A percentile compares a stretch with the other conserved stretches of the same genome.
Conservation (phyloP, 2,113 vertebrate species). For the Thalassarche chlororhynchos region DNA sequence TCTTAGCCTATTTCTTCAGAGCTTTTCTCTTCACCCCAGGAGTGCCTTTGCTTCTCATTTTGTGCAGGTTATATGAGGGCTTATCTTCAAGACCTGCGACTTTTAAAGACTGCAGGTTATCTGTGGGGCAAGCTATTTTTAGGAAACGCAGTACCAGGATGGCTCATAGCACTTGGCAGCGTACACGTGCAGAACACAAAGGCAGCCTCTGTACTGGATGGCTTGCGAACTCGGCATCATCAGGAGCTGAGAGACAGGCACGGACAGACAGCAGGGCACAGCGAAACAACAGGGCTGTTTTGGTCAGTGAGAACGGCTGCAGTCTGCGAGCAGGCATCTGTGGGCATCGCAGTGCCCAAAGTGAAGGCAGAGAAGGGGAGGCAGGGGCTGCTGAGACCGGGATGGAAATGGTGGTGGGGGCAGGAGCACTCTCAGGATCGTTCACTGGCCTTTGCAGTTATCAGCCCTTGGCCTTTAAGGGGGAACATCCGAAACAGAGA, state of each 20-base stretch:
- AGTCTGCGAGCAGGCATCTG: background rate
- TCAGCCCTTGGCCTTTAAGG: background rate
- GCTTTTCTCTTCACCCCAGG: background rate
- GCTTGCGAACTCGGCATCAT: background rate
- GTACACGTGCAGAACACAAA: background rate
- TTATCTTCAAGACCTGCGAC: background rate
- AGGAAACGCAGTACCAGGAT: background rate
- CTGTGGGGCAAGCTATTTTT: conserved; percentile 37
- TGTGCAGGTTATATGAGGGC: accelerated
- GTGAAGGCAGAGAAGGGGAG: background rate
- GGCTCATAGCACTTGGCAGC: background rate
- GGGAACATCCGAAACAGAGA: background rate
- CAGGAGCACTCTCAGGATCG: background rate
- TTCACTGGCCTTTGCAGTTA: background rate
- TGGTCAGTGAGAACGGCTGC: background rate
- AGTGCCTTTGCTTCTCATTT: background rate
- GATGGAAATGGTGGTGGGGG: background rate
- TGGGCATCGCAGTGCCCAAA: accelerated
- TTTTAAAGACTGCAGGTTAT: background rate
- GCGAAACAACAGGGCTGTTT: background rate
- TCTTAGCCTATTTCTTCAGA: background rate
- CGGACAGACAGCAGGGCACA: background rate
- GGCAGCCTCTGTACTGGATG: background rate
- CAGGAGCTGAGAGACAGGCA: conserved; percentile 23
- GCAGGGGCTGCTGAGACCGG: background rate